These are phyloP conservation scores for Pseudochirops corinnae DNA, from an alignment of 2,797 vertebrate species.

Conservation along the genomic window DNA sequence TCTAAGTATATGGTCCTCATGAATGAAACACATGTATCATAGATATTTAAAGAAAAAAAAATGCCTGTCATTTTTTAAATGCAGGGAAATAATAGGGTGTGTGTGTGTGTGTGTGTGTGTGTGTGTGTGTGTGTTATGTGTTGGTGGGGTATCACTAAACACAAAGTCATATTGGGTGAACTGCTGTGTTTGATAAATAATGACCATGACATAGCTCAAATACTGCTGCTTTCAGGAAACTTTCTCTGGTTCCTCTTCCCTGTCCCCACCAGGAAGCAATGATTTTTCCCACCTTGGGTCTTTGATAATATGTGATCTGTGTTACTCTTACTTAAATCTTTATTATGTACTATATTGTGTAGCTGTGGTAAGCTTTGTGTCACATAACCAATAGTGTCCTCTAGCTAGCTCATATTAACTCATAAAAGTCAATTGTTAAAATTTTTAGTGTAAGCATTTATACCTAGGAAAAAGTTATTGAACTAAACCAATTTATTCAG, in stretches of 20 bases:
- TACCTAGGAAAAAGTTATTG: not conserved
- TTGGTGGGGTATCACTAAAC: not conserved
- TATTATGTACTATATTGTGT: not conserved
- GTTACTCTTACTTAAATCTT: not conserved
- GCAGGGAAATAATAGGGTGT: not conserved
- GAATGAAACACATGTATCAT: not conserved
- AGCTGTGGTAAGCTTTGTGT: not conserved
- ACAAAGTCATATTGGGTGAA: not conserved
- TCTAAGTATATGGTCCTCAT: not conserved
- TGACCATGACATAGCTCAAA: not conserved
- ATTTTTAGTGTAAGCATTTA: not conserved
- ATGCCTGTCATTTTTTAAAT: not conserved
- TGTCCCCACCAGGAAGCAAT: not conserved
- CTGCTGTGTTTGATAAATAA: not conserved
- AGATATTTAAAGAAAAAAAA: not conserved
- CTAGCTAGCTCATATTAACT: not conserved
- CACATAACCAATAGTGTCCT: not conserved
- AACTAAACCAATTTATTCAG: not conserved
- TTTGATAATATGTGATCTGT: not conserved
- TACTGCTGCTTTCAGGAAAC: not conserved
- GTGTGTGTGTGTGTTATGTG: not conserved
- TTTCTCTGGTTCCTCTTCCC: not conserved
- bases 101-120: no score
- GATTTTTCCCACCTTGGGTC: not conserved
- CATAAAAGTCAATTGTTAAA: not conserved